These are phyloP conservation scores for Elgaria multicarinata DNA, from an alignment of 2,113 vertebrate genomes.

Conservation along the genomic window DNA sequence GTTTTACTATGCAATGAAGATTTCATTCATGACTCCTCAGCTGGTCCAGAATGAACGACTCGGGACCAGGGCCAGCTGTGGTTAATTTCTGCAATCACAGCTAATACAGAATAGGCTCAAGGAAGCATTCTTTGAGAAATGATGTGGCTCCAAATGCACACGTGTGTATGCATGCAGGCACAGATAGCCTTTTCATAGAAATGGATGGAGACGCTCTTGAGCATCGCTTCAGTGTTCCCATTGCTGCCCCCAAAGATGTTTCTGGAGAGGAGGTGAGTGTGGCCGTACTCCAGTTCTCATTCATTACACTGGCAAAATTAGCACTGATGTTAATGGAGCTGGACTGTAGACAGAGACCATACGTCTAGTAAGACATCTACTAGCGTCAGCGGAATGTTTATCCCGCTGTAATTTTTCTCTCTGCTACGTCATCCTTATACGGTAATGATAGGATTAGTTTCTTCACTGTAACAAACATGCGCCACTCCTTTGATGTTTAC, in stretches of 20 bases:
- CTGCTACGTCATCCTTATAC: accelerated
- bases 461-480: background rate
- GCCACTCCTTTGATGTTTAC: background rate
- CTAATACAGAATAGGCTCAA: background rate
- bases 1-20: conserved; percentile 7
- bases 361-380: background rate
- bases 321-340: background rate
- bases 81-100: background rate
- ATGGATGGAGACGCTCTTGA: background rate
- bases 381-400: accelerated
- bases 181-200: background rate
- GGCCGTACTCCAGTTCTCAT: background rate
- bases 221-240: background rate
- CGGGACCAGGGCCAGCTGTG: accelerated
- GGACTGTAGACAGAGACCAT: background rate
- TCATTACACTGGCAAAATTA: background rate
- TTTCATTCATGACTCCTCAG: background rate
- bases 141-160: background rate
- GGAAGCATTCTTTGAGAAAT: background rate
- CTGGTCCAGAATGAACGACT: background rate
- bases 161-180: background rate
- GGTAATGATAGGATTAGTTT: background rate
- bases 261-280: background rate
- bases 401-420: background rate
- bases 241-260: background rate